These are phyloP conservation scores for Syngnathus floridae DNA, from an alignment of 2,113 vertebrate genomes.

Conservation along the genomic window DNA sequence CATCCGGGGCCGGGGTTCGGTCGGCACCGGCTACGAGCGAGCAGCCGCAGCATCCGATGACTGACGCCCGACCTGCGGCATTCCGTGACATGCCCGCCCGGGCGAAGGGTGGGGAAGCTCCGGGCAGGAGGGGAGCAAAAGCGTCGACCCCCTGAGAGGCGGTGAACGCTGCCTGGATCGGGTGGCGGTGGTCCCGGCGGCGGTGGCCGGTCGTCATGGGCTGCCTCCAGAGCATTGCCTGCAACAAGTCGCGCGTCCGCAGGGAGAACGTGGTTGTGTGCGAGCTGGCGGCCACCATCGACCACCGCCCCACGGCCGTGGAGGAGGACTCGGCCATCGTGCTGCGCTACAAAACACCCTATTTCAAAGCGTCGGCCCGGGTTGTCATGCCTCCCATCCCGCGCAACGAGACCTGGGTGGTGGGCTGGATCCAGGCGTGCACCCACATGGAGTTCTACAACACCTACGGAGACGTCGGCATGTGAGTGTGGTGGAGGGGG, in stretches of 20 bases:
- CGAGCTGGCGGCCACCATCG: slow-evolving; percentile 79
- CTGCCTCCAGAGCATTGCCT: slow-evolving; percentile 93
- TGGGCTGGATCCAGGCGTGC: slow-evolving; percentile 97
- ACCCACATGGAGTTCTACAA: slow-evolving; percentile 99
- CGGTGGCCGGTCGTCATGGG: slow-evolving; percentile 74
- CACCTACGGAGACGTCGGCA: slow-evolving; percentile 92
- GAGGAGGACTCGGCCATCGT: slow-evolving; percentile 84
- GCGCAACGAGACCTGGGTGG: slow-evolving; percentile 94
- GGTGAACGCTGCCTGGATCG: slow-evolving; percentile 31
- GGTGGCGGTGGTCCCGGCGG: slow-evolving; percentile 31
- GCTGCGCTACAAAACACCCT: slow-evolving; percentile 93
- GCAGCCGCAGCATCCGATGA: slow-evolving; percentile 32
- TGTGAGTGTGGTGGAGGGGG: slow-evolving; percentile 70
- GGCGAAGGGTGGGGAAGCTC: slow-evolving; percentile 55
- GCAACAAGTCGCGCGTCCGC: slow-evolving; percentile 91
- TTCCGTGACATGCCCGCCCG: slow-evolving; percentile 73
- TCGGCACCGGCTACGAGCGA: not conserved
- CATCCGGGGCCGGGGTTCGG: not conserved
- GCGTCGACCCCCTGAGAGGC: slow-evolving; percentile 14
- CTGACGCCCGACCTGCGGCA: slow-evolving; percentile 44
- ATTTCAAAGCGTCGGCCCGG: slow-evolving; percentile 91
- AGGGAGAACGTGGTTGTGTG: slow-evolving; percentile 92
- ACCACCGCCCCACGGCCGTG: slow-evolving; percentile 89
- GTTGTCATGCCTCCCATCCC: slow-evolving; percentile 93
- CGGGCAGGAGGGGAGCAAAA: slow-evolving; percentile 40